These are phyloP conservation scores for Datnioides undecimradiatus DNA, from an alignment of 2,113 vertebrate genomes.

Conservation along the genomic window DNA sequence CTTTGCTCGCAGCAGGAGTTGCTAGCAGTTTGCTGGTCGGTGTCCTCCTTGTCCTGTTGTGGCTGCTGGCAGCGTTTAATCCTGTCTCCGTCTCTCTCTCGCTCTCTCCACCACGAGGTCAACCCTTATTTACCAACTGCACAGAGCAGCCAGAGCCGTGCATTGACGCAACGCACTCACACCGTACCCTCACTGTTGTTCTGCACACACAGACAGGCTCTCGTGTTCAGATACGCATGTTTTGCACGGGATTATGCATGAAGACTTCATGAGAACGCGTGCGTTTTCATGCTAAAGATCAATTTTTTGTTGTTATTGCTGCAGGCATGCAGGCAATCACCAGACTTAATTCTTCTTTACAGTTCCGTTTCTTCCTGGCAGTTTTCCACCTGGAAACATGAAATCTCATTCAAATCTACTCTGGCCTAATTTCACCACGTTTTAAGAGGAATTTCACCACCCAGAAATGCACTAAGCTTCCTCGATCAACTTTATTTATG, in stretches of 20 bases:
- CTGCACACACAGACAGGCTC: too few species aligned
- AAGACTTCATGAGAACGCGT: not conserved
- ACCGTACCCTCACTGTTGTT: too few species aligned
- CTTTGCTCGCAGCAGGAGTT: not conserved
- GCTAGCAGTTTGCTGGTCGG: not conserved
- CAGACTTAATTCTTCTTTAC: not conserved
- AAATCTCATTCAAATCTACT: too few species aligned
- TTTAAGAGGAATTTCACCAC: fast-evolving
- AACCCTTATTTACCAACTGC: slow-evolving; percentile 75
- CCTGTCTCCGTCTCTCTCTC: slow-evolving; percentile 28
- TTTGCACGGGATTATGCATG: too few species aligned
- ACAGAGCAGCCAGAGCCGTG: slow-evolving; percentile 27
- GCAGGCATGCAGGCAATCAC: not conserved
- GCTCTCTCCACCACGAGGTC: slow-evolving; percentile 62
- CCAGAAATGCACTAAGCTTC: not conserved
- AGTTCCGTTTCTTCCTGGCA: not conserved
- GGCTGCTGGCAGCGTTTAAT: slow-evolving; percentile 37
- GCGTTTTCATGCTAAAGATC: not conserved
- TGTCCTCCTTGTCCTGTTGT: not conserved
- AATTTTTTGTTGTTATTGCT: not conserved
- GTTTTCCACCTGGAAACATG: not conserved
- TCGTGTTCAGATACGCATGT: not conserved
- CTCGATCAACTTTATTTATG: not conserved
- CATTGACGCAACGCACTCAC: slow-evolving; percentile 19
- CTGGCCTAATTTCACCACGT: not conserved